Evolutionary conservation across 2,113 vertebrate genomes (phyloP), one percentile per base, ranked within the genome.

Genomic region (Pomatorhinus ruficollis): DNA sequence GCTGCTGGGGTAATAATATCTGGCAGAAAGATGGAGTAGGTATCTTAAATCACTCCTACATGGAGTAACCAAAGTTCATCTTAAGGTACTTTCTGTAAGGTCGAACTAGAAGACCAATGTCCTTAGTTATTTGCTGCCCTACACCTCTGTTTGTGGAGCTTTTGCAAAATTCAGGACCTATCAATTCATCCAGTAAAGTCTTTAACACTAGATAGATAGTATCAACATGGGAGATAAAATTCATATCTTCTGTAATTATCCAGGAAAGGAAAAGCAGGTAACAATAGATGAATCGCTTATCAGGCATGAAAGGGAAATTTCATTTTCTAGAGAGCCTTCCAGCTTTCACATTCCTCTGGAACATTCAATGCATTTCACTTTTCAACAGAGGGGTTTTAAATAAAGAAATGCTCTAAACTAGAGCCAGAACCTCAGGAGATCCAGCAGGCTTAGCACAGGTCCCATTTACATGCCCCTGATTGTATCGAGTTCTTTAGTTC

Each of bases 351-450:
- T 86, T 90, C 52, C 31, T 83, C 64, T 88, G 71, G 56, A 94
- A 83, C 11, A 83, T 80, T 54, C 71, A 85, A 69, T 22, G 70
- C 4, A 37, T 83, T 35, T 83, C 30, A 2, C 11, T 66, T 80
- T 75, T 47, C 0, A 1, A 35, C 35, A 66, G 42, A 54, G 8
- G 27, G 12, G 11, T 86, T 93, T 93, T 60, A 88, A 94, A 85
- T 52, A 90, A 88, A 93, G 59, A 77, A 95, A 71, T 86, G 35
- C 31, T 96, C 90, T 94, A 90, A 93, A 95, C 50, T 70, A 77
- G 71, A 90, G 84, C 84, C 93, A 93, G 68, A 93, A 94, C 82
- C 50, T 88, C 85, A 78, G 90, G 79, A 96, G 83, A 89, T 77
- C 44, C 31, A 3, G 64, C 47, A 90, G 83, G 63, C 42, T 85